Percentiles rank a stretch among this genome's conserved stretches.
Evolutionary conservation across 1,140 invertebrate species (phyloP).

Genomic region (Chrysopa pallens): DNA sequence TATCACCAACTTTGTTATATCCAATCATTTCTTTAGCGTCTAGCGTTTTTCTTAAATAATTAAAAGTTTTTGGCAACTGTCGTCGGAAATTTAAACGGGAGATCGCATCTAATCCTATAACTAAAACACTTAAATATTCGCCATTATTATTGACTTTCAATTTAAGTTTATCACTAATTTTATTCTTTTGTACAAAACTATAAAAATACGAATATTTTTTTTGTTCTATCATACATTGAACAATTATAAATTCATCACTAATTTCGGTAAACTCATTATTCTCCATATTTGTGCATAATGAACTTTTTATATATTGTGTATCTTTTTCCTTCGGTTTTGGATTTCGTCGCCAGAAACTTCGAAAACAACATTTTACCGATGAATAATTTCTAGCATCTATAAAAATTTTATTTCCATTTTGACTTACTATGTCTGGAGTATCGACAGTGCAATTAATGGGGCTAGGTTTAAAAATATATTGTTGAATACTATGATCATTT

Average conservation of each 20-base stretch:
- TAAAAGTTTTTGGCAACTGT: conserved; percentile 54
- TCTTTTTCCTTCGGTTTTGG: conserved; percentile 22
- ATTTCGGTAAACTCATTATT: conserved; percentile 12
- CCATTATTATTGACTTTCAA: conserved; percentile 9
- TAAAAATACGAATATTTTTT: conserved; percentile 15
- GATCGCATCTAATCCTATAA: conserved; percentile 74
- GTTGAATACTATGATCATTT: conserved; percentile 34
- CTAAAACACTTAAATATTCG: conserved; percentile 38
- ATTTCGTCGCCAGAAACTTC: conserved; percentile 32
- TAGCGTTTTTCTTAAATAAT: conserved; percentile 34
- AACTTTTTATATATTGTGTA: conserved; percentile 23
- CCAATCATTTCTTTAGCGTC: conserved; percentile 50
- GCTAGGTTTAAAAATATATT: conserved; percentile 17
- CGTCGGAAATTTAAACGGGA: conserved; percentile 71
- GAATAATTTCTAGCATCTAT: too few species aligned
- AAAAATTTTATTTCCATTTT: too few species aligned
- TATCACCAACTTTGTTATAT: conserved; percentile 69
- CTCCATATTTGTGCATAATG: conserved; percentile 20
- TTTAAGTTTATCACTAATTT: background rate
- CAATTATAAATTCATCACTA: conserved; percentile 38
- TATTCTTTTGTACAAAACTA: conserved; percentile 1
- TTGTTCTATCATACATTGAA: conserved; percentile 29
- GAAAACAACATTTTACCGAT: conserved; percentile 36
- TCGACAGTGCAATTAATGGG: too few species aligned
- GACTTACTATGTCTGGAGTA: too few species aligned